These are phyloP conservation scores for Zaprionus gabonicus DNA, from an alignment of 1,140 invertebrate species.

Conservation along the genomic window DNA sequence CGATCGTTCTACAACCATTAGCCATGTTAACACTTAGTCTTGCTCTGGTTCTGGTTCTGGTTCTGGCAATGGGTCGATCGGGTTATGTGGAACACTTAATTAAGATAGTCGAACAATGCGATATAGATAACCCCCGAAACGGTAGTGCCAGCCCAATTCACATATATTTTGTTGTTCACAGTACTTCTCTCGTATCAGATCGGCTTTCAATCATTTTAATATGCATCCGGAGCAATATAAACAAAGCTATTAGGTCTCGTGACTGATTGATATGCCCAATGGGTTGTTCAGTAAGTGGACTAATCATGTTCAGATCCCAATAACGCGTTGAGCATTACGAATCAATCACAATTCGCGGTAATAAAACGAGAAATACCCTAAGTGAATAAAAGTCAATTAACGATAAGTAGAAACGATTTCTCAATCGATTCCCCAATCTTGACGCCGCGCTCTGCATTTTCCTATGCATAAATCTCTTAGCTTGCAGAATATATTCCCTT, in stretches of 20 bases:
- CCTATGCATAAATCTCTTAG: not conserved
- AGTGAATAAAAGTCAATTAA: slow-evolving; percentile 73
- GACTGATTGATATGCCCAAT: slow-evolving; percentile 75
- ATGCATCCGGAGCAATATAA: slow-evolving; percentile 29
- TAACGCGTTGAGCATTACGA: slow-evolving; percentile 53
- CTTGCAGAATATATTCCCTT: not conserved
- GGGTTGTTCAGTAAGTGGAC: slow-evolving; percentile 67
- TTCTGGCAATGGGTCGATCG: slow-evolving; percentile 12
- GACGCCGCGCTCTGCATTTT: not conserved
- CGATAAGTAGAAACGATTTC: slow-evolving; percentile 43
- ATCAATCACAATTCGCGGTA: slow-evolving; percentile 71
- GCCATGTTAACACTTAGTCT: slow-evolving; percentile 32
- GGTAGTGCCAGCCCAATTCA: not conserved
- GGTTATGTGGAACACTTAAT: slow-evolving; percentile 35
- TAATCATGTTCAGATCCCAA: slow-evolving; percentile 65
- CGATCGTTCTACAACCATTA: slow-evolving; percentile 26
- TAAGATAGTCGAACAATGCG: slow-evolving; percentile 17
- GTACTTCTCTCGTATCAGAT: slow-evolving; percentile 6
- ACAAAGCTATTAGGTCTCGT: slow-evolving; percentile 32
- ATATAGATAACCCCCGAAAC: slow-evolving; percentile 21
- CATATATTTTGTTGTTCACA: not conserved
- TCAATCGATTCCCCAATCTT: not conserved
- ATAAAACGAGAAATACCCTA: slow-evolving; percentile 49
- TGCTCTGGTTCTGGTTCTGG: not conserved
- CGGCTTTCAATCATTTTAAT: slow-evolving; percentile 23